Percentiles rank a stretch among this genome's conserved stretches.
phyloP scores from a whole-genome alignment of 2,113 vertebrate genomes.

The Onychostruthus taczanowskii region DNA sequence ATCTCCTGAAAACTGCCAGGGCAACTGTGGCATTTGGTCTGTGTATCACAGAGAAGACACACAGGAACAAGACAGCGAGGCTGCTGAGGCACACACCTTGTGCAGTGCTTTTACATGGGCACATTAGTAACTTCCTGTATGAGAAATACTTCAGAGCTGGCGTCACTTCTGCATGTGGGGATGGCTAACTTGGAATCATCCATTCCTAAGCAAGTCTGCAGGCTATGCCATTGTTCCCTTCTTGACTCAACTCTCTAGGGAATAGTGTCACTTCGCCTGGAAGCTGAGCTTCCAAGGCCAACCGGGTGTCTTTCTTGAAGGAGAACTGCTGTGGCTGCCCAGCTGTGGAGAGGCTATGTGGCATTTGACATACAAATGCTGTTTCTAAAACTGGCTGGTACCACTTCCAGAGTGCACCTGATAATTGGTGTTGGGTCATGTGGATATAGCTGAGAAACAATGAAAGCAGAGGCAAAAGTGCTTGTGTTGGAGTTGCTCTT shows the following conservation, averaged over 20 bases:
- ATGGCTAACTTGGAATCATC: not conserved
- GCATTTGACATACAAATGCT: not conserved
- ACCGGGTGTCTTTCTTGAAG: not conserved
- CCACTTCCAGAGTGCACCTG: not conserved
- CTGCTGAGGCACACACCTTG: not conserved
- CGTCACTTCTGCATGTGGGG: not conserved
- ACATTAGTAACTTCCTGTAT: slow-evolving; percentile 21
- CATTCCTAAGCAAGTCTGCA: slow-evolving; percentile 1
- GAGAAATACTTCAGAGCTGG: slow-evolving; percentile 33
- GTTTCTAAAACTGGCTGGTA: not conserved
- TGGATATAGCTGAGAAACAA: not conserved
- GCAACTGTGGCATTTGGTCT: not conserved
- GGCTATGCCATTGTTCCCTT: slow-evolving; percentile 34
- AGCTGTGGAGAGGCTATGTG: not conserved
- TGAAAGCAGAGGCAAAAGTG: not conserved
- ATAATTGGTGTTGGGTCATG: not conserved
- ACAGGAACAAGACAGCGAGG: not conserved
- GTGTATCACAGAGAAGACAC: not conserved
- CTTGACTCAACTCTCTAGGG: not conserved
- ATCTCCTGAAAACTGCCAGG: not conserved
- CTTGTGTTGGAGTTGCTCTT: not conserved
- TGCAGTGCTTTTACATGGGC: not conserved
- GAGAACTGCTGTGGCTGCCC: not conserved
- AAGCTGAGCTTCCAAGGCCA: not conserved
- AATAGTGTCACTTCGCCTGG: not conserved